Conservation (phyloP, 2,113 vertebrate species). For the Neodontobutis hainanensis region DNA sequence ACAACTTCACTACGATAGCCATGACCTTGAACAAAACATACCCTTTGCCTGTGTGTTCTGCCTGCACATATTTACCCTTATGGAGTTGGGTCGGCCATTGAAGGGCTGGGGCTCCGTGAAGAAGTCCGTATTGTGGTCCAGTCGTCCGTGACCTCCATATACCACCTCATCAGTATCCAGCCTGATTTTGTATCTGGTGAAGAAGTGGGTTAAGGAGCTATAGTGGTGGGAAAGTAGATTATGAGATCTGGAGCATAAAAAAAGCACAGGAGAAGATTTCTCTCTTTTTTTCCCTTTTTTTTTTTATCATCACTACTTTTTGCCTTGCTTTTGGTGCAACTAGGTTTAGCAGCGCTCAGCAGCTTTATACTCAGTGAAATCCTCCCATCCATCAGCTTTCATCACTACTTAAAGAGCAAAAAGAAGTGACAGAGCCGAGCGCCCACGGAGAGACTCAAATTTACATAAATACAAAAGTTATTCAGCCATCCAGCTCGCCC, state of each 20-base stretch:
- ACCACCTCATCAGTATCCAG: constrained; percentile 87
- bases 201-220: constrained; percentile 79
- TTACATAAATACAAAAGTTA: constrained; percentile 57
- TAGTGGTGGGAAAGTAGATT: constrained; percentile 48
- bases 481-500: constrained; percentile 55
- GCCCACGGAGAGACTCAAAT: constrained; percentile 41
- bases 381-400: constrained; percentile 58
- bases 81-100: constrained; percentile 83
- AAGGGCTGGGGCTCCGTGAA: constrained; percentile 83
- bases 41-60: constrained; percentile 24
- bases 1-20: too few relatives aligned
- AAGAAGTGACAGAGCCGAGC: constrained; percentile 45
- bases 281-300: background rate
- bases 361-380: constrained; percentile 55
- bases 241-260: constrained; percentile 43
- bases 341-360: constrained; percentile 50
- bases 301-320: constrained; percentile 28
- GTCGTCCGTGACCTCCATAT: constrained; percentile 91
- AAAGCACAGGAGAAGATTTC: constrained; percentile 29
- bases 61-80: constrained; percentile 80
- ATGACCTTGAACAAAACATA: constrained; percentile 30
- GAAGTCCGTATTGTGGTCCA: constrained; percentile 91
- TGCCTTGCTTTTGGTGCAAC: constrained; percentile 21
- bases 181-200: constrained; percentile 89
- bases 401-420: constrained; percentile 28